Conservation (phyloP, 2,113 vertebrate species). For the Nibea albiflora region DNA sequence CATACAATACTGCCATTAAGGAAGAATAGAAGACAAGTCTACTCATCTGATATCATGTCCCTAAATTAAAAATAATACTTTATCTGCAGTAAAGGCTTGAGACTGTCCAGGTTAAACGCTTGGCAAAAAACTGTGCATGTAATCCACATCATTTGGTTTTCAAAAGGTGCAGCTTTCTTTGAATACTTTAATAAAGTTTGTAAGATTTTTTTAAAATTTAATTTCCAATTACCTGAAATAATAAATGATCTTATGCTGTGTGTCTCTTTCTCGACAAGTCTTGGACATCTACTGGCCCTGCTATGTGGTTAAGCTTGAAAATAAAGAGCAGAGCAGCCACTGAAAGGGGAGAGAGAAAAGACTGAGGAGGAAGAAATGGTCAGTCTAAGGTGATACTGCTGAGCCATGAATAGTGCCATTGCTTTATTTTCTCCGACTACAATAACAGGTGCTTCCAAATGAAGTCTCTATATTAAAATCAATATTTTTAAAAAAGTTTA, state of each 20-base stretch:
- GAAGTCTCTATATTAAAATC: background rate
- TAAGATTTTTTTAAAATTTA: background rate
- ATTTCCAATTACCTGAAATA: background rate
- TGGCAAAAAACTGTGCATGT: slow-evolving; percentile 23
- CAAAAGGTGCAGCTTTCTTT: slow-evolving; percentile 22
- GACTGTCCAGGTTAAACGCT: slow-evolving; percentile 1
- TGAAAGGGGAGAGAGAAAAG: background rate
- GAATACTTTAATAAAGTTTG: slow-evolving; percentile 3
- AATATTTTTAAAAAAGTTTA: background rate
- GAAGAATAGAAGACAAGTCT: slow-evolving; percentile 34
- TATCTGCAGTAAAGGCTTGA: background rate
- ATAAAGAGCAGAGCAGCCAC: background rate
- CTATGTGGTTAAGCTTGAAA: slow-evolving; percentile 18
- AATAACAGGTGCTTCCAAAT: background rate
- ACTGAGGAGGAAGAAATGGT: slow-evolving; percentile 3
- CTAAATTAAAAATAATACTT: background rate
- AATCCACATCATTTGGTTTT: slow-evolving; percentile 39
- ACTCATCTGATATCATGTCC: slow-evolving; percentile 2
- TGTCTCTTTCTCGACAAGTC: slow-evolving; percentile 2
- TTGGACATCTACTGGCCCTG: background rate
- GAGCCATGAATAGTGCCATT: background rate
- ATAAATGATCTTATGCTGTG: background rate
- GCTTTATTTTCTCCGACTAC: background rate
- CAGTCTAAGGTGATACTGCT: background rate
- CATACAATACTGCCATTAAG: slow-evolving; percentile 54